These are phyloP conservation scores for Trachelus stipa DNA, from an alignment of 2,888 invertebrate genomes.

Conservation along the genomic window DNA sequence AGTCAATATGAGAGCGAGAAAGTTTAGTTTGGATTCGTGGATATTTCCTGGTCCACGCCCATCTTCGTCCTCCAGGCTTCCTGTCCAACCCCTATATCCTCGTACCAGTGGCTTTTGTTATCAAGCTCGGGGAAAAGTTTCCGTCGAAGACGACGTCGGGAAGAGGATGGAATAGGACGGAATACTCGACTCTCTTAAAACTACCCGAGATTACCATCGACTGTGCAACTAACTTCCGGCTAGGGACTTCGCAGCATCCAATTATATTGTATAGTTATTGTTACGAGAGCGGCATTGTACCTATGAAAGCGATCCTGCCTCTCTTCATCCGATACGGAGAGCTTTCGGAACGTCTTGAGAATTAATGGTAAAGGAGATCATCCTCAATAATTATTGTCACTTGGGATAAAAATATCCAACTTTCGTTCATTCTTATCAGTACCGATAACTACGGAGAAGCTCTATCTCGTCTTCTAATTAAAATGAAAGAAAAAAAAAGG, in stretches of 20 bases:
- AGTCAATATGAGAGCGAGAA: constrained; percentile 6
- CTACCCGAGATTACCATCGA: constrained; percentile 34
- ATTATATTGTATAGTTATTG: constrained; percentile 3
- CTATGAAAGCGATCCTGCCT: neutral
- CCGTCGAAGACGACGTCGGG: constrained; percentile 8
- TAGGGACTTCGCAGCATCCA: constrained; percentile 29
- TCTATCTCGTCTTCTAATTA: too few species aligned
- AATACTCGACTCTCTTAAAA: constrained; percentile 33
- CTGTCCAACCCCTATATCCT: neutral
- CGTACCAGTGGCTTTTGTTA: constrained; percentile 11
- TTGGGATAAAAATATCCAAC: neutral
- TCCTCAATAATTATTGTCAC: neutral
- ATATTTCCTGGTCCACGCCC: neutral
- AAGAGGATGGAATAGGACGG: constrained; percentile 1
- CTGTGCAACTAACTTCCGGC: constrained; percentile 41
- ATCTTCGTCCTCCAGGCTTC: neutral
- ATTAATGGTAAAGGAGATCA: neutral
- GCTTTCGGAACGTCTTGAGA: neutral
- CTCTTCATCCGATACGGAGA: neutral
- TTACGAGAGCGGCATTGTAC: neutral
- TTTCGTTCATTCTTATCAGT: neutral
- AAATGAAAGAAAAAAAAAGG: too few species aligned
- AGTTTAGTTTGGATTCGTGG: constrained; percentile 2
- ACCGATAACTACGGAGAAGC: neutral
- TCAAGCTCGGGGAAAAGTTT: constrained; percentile 15